Evolutionary conservation across 92 coral and sea anemone species (phyloP).

Genomic region (Pocillopora grandis): DNA sequence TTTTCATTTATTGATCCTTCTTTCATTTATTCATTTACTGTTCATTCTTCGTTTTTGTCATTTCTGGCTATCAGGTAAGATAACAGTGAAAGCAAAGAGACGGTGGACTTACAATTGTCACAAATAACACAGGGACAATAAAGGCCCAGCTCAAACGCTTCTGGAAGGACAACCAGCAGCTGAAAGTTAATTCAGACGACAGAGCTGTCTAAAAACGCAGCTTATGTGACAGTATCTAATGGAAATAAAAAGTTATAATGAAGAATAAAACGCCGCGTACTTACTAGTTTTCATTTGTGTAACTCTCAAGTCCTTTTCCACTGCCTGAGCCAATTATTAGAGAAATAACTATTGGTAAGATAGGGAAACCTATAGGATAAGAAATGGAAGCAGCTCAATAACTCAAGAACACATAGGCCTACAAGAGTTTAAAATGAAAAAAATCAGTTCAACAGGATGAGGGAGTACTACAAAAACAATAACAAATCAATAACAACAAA

Average conservation of each 20-base stretch:
- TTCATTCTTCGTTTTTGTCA: background rate
- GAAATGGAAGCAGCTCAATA: background rate
- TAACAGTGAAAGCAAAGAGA: too few species aligned
- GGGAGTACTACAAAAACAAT: too few species aligned
- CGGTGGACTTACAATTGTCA: conserved; percentile 55
- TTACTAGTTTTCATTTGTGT: conserved; percentile 65
- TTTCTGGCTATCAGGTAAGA: too few species aligned
- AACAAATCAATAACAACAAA: too few species aligned
- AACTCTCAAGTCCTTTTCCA: conserved; percentile 50
- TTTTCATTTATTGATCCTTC: too few species aligned
- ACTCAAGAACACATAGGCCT: too few species aligned
- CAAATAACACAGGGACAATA: conserved; percentile 65
- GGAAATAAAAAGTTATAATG: background rate
- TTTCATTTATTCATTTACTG: conserved; percentile 14
- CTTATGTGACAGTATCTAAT: background rate
- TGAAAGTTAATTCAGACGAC: background rate
- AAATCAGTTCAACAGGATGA: too few species aligned
- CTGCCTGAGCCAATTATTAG: conserved; percentile 53
- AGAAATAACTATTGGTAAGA: conserved; percentile 55
- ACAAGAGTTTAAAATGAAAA: too few species aligned
- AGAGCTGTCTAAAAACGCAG: background rate
- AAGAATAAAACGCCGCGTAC: background rate
- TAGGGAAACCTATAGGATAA: conserved; percentile 57
- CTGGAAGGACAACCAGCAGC: conserved; percentile 78
- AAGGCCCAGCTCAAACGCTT: conserved; percentile 75